phyloP scores from a whole-genome alignment of 2,113 vertebrate species.

The Salvelinus namaycush region DNA sequence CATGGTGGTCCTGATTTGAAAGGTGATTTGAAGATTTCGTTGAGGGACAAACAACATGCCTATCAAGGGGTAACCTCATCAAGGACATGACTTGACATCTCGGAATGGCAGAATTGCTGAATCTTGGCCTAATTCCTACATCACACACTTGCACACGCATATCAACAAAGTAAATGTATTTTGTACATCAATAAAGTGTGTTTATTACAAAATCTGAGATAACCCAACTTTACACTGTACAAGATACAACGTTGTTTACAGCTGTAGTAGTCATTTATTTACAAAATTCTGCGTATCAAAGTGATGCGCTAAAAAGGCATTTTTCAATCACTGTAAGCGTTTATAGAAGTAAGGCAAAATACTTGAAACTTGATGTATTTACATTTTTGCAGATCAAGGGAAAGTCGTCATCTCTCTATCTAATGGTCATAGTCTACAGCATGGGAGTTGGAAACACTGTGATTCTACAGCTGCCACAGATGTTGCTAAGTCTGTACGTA shows the following conservation, averaged over 20 bases:
- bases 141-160: not conserved
- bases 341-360: conserved; percentile 93
- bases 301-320: conserved; percentile 86
- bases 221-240: conserved; percentile 76
- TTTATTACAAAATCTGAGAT: conserved; percentile 79
- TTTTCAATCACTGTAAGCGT: conserved; percentile 84
- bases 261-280: conserved; percentile 73
- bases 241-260: conserved; percentile 75
- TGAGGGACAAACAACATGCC: no score
- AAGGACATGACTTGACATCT: no score
- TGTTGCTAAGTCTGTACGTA: no score
- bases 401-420: conserved; percentile 29
- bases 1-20: no score
- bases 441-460: no score
- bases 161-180: conserved; percentile 29
- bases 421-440: not conserved
- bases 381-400: conserved; percentile 75
- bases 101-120: no score
- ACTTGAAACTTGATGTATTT: conserved; percentile 69
- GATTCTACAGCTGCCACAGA: no score
- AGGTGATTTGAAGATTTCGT: no score
- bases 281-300: conserved; percentile 89
- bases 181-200: conserved; percentile 73
- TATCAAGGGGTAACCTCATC: no score
- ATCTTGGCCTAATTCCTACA: no score